Evolutionary conservation across 2,888 invertebrate genomes (phyloP).

Genomic region (Thereva nobilitata): DNA sequence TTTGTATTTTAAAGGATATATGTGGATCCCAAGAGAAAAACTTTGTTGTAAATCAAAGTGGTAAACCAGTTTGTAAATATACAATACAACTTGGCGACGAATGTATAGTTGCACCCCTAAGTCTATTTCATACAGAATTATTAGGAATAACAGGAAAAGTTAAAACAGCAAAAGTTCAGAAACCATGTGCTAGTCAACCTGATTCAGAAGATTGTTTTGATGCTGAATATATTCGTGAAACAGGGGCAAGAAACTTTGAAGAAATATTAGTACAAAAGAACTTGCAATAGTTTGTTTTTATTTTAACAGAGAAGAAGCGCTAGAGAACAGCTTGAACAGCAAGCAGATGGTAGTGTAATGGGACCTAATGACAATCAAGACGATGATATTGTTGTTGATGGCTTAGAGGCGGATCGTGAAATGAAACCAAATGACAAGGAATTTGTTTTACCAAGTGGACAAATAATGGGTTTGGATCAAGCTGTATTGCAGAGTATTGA

Average conservation of each 20-base stretch:
- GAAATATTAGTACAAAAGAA: neutral
- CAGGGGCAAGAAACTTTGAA: slow-evolving; percentile 63
- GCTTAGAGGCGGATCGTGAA: slow-evolving; percentile 60
- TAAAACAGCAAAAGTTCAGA: slow-evolving; percentile 75
- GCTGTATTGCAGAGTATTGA: slow-evolving; percentile 92
- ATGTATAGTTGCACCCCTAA: slow-evolving; percentile 86
- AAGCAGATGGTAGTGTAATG: slow-evolving; percentile 54
- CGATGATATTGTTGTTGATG: slow-evolving; percentile 75
- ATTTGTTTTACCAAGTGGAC: slow-evolving; percentile 73
- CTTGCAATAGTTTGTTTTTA: neutral
- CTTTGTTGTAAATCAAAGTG: slow-evolving; percentile 74
- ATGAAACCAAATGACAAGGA: slow-evolving; percentile 64
- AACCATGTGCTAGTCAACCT: slow-evolving; percentile 65
- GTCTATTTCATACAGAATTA: slow-evolving; percentile 85
- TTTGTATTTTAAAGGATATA: slow-evolving; percentile 63
- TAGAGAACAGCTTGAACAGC: slow-evolving; percentile 58
- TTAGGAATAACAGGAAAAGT: slow-evolving; percentile 76
- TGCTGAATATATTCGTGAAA: slow-evolving; percentile 88
- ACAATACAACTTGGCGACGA: slow-evolving; percentile 86
- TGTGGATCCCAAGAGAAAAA: slow-evolving; percentile 86
- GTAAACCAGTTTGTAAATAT: slow-evolving; percentile 69
- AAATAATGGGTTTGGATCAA: slow-evolving; percentile 85
- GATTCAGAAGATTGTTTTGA: slow-evolving; percentile 95
- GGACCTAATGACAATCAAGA: slow-evolving; percentile 63
- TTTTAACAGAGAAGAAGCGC: slow-evolving; percentile 61